Base-by-base conservation (phyloP, 2,888 invertebrate species). In the Tiliacea citrago region DNA sequence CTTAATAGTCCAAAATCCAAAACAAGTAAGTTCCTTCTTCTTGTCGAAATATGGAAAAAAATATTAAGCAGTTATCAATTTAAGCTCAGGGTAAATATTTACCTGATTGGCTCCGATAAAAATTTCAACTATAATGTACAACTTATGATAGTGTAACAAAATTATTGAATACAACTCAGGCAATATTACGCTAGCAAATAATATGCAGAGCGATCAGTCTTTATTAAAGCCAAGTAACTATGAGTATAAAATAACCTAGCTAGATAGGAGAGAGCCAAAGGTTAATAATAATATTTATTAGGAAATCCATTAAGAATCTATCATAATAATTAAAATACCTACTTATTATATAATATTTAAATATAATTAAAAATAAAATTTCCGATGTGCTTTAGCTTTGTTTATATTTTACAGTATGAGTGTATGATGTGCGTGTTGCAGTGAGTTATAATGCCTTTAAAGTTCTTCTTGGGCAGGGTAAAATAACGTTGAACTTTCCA, bases 141-240 rank as follows among this genome's bases (percentile, higher is more conserved):
- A 29, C 35, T 35, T 45, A 73, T 29, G 29, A 60, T 47, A 73
- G 18, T 45, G n/a, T 55, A 60, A 29, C 24, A 53, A 60, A 63
- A 35, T 35, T 53, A 76, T 58, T 57, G 47, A 39, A 49, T n/a
- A 47, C 47, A 45, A 68, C 29, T 21, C n/a, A 47, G 16, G 39
- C 24, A 53, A 63, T 39, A 45, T 55, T 58, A 69, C n/a, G 16
- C 47, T 73, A 65, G 67, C 16, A 71, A 75, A 71, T 84, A 75
- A 71, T 77, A 73, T 80, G 71, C 68, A 66, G 67, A 62, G 57
- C 79, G 71, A 68, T 61, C 61, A 24, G 60, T 69, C 63, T 75
- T 58, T 70, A 60, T 73, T 63, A 65, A 58, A 72, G 57, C 58
- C 45, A 66, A 60, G 35, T 53, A 63, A 21, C 9, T 45, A 55